Conservation (phyloP, 2,113 vertebrate genomes). For the Hippocampus abdominalis region DNA sequence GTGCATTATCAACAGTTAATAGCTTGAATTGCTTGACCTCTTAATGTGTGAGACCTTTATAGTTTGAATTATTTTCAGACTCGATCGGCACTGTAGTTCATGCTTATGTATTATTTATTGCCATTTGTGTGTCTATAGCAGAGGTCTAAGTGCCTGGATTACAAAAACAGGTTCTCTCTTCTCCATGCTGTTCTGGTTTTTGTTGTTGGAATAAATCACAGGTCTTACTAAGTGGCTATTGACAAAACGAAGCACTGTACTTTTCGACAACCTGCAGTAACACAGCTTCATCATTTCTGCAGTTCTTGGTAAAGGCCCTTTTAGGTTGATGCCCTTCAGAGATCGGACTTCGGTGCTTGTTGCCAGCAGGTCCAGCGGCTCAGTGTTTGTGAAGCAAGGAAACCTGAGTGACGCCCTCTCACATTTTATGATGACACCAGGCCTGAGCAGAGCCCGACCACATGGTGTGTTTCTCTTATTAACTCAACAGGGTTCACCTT, state of each 20-base stretch:
- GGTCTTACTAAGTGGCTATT: not conserved
- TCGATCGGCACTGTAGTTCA: not conserved
- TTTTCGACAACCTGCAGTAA: not conserved
- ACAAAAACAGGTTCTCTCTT: not conserved
- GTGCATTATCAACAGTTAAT: too few relatives aligned
- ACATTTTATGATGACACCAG: constrained; percentile 89
- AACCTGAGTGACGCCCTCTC: constrained; percentile 52
- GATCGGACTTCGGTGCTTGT: constrained; percentile 69
- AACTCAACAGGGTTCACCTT: not conserved
- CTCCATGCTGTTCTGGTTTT: not conserved
- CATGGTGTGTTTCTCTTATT: constrained; percentile 74
- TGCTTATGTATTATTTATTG: not conserved
- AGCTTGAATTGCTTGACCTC: too few relatives aligned
- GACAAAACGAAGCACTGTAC: not conserved
- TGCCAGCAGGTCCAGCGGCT: constrained; percentile 57
- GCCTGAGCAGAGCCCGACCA: constrained; percentile 80
- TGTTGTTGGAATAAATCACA: not conserved
- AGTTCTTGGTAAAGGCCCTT: constrained; percentile 92
- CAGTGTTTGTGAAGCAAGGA: constrained; percentile 67
- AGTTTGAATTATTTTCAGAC: too few relatives aligned
- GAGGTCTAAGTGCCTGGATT: too few relatives aligned
- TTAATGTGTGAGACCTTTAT: too few relatives aligned
- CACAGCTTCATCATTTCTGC: constrained; percentile 26
- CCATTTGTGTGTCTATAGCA: not conserved
- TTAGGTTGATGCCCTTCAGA: constrained; percentile 78